These are phyloP conservation scores for Chaenocephalus aceratus DNA, from an alignment of 2,113 vertebrate species.

Conservation along the genomic window DNA sequence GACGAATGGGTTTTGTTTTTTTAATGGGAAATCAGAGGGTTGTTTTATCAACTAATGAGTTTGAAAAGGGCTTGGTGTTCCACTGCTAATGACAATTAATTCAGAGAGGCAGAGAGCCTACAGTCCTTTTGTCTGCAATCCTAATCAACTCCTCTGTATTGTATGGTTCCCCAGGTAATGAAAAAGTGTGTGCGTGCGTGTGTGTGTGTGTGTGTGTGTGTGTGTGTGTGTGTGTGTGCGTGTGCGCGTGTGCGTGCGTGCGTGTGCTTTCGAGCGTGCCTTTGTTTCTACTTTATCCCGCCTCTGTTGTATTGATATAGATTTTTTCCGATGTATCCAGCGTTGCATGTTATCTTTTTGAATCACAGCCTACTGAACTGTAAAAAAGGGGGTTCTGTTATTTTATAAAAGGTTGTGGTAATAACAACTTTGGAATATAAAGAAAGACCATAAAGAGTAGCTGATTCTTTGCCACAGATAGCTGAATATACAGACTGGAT, in stretches of 20 bases:
- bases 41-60: constrained; percentile 85
- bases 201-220: constrained; percentile 5
- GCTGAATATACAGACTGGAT: constrained; percentile 23
- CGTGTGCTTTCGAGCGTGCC: not conserved
- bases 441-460: constrained; percentile 15
- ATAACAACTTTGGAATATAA: not conserved
- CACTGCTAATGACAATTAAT: constrained; percentile 79
- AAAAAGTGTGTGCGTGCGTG: constrained; percentile 17
- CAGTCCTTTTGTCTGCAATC: constrained; percentile 69
- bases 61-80: constrained; percentile 76
- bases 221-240: not conserved
- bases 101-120: constrained; percentile 64
- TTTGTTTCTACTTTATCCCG: constrained; percentile 29
- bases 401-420: not conserved
- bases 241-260: too few species aligned
- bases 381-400: not conserved
- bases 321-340: constrained; percentile 18
- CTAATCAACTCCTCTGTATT: constrained; percentile 73
- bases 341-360: constrained; percentile 9
- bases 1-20: constrained; percentile 64
- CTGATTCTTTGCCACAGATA: constrained; percentile 3
- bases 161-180: constrained; percentile 62
- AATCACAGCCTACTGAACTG: not conserved
- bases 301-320: not conserved
- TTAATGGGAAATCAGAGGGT: constrained; percentile 80